These are phyloP conservation scores for Chrysotoxum bicinctum DNA, from an alignment of 2,888 invertebrate genomes.

Conservation along the genomic window DNA sequence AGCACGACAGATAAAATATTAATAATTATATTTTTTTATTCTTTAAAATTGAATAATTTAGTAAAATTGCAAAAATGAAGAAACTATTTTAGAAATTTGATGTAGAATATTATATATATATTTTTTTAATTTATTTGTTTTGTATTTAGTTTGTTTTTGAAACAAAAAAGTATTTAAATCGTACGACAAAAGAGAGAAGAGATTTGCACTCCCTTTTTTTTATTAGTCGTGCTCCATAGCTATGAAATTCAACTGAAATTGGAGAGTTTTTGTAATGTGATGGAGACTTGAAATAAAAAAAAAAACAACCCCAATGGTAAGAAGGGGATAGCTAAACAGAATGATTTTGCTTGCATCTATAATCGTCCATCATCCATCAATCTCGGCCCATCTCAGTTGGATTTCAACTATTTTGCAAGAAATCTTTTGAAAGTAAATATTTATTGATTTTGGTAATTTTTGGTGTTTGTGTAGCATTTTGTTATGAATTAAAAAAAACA, in stretches of 20 bases:
- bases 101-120: conserved; percentile 48
- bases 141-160: conserved; percentile 70
- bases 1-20: conserved; percentile 77
- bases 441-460: conserved; percentile 74
- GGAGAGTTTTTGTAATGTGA: conserved; percentile 33
- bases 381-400: conserved; percentile 57
- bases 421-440: conserved; percentile 70
- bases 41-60: conserved; percentile 27
- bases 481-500: conserved; percentile 74
- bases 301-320: conserved; percentile 28
- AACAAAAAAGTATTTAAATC: conserved; percentile 44
- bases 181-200: conserved; percentile 64
- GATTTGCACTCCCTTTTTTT: conserved; percentile 54
- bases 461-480: conserved; percentile 79
- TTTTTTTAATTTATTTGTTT: conserved; percentile 33
- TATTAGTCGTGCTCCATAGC: conserved; percentile 72
- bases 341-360: background rate
- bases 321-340: background rate
- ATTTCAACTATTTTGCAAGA: conserved; percentile 69
- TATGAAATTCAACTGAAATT: conserved; percentile 64
- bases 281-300: background rate
- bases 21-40: conserved; percentile 14
- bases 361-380: background rate
- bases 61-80: conserved; percentile 56
- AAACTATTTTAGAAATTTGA: conserved; percentile 64